These are phyloP conservation scores for Parotocinclus haroldoi DNA, from an alignment of 2,797 vertebrate species.

Conservation along the genomic window DNA sequence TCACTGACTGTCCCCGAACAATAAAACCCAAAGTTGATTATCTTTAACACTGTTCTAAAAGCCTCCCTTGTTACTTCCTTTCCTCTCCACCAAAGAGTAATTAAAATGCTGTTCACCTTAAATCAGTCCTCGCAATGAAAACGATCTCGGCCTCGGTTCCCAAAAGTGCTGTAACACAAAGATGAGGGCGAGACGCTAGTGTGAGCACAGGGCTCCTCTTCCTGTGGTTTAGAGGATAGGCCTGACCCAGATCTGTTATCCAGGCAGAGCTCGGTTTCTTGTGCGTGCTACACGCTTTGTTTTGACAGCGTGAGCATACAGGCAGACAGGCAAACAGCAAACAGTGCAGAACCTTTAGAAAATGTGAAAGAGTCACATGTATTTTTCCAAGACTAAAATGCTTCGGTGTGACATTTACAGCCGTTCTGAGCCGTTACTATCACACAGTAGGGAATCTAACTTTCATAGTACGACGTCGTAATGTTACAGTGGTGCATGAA, in stretches of 20 bases:
- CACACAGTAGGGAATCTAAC: too few species aligned
- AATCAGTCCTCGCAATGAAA: slow-evolving; percentile 45
- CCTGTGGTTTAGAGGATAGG: background rate
- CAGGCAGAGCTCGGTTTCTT: background rate
- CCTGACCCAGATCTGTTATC: background rate
- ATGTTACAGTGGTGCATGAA: too few species aligned
- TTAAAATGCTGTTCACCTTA: slow-evolving; percentile 38
- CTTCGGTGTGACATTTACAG: slow-evolving; percentile 5
- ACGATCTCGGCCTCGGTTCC: slow-evolving; percentile 36
- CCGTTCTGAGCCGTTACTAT: background rate
- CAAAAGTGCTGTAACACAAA: background rate
- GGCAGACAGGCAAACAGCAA: background rate
- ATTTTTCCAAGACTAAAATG: background rate
- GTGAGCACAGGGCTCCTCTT: background rate
- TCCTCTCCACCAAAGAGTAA: slow-evolving; percentile 28
- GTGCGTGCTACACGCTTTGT: background rate
- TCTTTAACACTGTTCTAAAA: slow-evolving; percentile 23
- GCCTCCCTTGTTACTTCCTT: slow-evolving; percentile 19
- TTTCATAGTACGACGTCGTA: too few species aligned
- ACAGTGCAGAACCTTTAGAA: background rate
- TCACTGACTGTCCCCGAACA: slow-evolving; percentile 4
- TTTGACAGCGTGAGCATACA: background rate
- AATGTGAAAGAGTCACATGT: background rate
- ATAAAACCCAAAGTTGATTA: slow-evolving; percentile 23
- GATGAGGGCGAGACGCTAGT: background rate